Base-by-base conservation (phyloP, 2,797 vertebrate species). In the Sternarchorhynchus goeldii region DNA sequence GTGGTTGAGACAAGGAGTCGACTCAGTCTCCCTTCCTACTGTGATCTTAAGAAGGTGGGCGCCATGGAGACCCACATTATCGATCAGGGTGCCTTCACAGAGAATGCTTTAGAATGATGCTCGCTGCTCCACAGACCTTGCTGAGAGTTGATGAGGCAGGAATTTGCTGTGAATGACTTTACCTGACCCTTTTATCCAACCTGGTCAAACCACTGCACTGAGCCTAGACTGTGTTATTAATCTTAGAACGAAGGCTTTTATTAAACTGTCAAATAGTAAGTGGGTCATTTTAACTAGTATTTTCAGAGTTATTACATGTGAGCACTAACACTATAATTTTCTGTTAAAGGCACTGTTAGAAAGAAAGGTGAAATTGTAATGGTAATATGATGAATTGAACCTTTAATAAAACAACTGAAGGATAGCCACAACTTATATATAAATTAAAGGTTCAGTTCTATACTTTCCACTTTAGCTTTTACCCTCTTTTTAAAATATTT, bases 401-500 rank as follows among this genome's bases (percentile, higher is more conserved):
- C 5, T 4, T 67, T 16, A 16, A 67, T 67, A 14, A 21, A 66
- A 41, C 4, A 67, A 34, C 5, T 41, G 6, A 66, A 20, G 10
- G 20, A 55, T 3, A 57, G 8, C 34, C 29, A 41, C 17, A 18
- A 18, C 39, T 57, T 64, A 2, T 16, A 57, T 32, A 14, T 50
- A 2, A 50, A 12, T 50, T 50, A 12, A 50, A 10, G 14, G 8
- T 50, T 14, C 12, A 50, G 12, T 39, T 56, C 29, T 53, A 14
- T 53, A 71, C 56, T 36, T 17, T 39, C 20, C 8, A 18, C n/a
- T 77, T 62, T 45, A 56, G 58, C 71, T 71, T 71, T 79, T 32
- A 21, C 31, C 64, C 45, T 65, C 25, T 32, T 84, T 82, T 70
- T 76, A 68, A 32, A 60, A 73, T 82, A 25, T 75, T 79, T 82